These are phyloP conservation scores for Ladona fulva DNA, from an alignment of 1,140 invertebrate species.

Conservation along the genomic window DNA sequence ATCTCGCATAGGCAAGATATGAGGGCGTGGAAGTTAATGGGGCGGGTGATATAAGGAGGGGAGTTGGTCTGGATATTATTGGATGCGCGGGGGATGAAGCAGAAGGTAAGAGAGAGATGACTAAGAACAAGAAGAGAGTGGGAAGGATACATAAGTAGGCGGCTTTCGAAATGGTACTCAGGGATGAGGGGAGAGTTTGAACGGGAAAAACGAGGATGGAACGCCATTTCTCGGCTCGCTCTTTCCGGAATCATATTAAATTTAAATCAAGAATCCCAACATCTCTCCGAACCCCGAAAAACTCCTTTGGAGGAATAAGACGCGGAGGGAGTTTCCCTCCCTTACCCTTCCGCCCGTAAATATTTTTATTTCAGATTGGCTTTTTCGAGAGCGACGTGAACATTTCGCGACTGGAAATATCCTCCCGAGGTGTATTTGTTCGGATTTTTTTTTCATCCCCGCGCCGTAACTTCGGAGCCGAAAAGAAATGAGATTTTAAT, in stretches of 20 bases:
- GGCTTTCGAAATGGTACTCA: not conserved
- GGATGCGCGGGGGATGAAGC: not conserved
- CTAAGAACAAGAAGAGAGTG: not conserved
- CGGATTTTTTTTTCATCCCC: not conserved
- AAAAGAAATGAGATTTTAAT: slow-evolving; percentile 1
- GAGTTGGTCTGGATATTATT: not conserved
- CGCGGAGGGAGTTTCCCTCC: not conserved
- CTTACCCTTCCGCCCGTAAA: not conserved
- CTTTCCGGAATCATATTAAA: slow-evolving; percentile 6
- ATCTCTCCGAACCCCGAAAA: not conserved
- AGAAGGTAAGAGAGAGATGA: not conserved
- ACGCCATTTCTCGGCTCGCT: not conserved
- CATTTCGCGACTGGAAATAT: not conserved
- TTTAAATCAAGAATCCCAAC: slow-evolving; percentile 7
- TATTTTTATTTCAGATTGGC: slow-evolving; percentile 4
- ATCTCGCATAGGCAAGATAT: not conserved
- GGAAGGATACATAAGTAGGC: not conserved
- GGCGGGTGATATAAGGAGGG: not conserved
- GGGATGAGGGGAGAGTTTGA: not conserved
- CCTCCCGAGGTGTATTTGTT: not conserved
- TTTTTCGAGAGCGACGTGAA: no score
- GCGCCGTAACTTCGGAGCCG: no score
- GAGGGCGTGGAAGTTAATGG: not conserved
- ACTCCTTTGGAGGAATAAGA: not conserved
- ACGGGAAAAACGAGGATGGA: not conserved